Evolutionary conservation across 2,888 invertebrate species (phyloP).

Genomic region (Agrochola macilenta): DNA sequence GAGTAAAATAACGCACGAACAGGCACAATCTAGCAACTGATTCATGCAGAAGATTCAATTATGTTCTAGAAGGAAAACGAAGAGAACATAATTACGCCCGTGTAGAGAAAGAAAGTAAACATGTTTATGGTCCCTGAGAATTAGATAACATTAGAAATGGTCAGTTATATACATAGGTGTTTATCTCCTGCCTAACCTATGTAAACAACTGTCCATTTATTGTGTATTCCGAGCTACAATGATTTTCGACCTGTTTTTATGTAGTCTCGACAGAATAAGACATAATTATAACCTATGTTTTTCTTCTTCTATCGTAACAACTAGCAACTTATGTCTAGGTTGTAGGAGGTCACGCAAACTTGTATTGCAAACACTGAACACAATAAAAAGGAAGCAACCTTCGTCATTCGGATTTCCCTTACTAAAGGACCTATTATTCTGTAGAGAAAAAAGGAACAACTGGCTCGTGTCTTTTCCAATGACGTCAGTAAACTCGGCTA

Average conservation of each 20-base stretch:
- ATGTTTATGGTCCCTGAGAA: conserved; percentile 60
- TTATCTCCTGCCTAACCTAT: conserved; percentile 7
- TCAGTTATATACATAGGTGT: too few relatives aligned
- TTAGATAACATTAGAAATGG: conserved; percentile 24
- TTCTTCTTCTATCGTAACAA: too few relatives aligned
- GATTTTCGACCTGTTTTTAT: background rate
- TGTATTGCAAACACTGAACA: too few relatives aligned
- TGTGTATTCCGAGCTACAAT: background rate
- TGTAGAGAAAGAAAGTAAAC: conserved; percentile 56
- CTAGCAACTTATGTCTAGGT: too few relatives aligned
- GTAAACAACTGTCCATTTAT: conserved; percentile 25
- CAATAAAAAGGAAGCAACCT: too few relatives aligned
- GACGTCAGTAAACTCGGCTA: too few relatives aligned
- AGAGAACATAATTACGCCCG: conserved; percentile 40
- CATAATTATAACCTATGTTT: too few relatives aligned
- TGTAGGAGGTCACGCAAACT: too few relatives aligned
- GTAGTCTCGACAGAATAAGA: background rate
- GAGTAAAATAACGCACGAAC: conserved; percentile 13
- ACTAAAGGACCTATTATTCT: too few relatives aligned
- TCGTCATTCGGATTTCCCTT: too few relatives aligned
- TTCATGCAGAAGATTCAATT: conserved; percentile 36
- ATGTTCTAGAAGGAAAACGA: conserved; percentile 36
- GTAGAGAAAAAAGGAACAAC: too few relatives aligned
- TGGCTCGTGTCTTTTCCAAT: too few relatives aligned
- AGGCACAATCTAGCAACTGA: conserved; percentile 28